phyloP scores from a whole-genome alignment of 2,113 vertebrate genomes.

The Ornithorhynchus anatinus region DNA sequence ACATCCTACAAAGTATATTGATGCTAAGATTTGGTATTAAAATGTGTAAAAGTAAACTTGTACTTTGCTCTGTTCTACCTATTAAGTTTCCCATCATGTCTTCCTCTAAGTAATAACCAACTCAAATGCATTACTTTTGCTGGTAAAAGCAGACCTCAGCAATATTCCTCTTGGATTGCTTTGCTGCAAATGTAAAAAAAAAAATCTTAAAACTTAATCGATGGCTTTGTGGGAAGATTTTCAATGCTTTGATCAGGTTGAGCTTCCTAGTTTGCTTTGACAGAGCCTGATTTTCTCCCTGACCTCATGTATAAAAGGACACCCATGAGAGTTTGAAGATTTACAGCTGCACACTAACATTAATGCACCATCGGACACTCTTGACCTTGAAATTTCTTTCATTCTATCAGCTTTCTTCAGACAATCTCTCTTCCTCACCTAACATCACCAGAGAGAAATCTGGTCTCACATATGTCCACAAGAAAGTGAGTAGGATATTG shows the following conservation, averaged over 20 bases:
- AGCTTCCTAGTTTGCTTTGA: constrained; percentile 10
- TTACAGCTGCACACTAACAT: no score
- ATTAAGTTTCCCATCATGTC: no score
- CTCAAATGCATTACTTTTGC: not conserved
- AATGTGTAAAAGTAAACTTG: no score
- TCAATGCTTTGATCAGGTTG: constrained; percentile 32
- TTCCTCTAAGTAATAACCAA: not conserved
- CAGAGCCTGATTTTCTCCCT: constrained; percentile 7
- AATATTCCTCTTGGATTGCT: not conserved
- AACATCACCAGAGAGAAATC: not conserved
- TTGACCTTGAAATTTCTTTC: not conserved
- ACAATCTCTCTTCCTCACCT: not conserved
- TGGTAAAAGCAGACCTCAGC: not conserved
- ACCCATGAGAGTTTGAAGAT: no score
- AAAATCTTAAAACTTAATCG: not conserved
- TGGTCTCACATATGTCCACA: no score
- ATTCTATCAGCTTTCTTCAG: not conserved
- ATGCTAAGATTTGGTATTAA: no score
- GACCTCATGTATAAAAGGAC: not conserved
- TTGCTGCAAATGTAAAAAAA: constrained; percentile 14
- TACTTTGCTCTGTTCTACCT: no score
- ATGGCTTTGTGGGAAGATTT: not conserved
- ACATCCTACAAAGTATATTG: no score
- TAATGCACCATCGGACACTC: no score
- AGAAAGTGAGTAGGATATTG: no score